Conservation (phyloP, 2,888 invertebrate genomes). For the Euplagia quadripunctaria region DNA sequence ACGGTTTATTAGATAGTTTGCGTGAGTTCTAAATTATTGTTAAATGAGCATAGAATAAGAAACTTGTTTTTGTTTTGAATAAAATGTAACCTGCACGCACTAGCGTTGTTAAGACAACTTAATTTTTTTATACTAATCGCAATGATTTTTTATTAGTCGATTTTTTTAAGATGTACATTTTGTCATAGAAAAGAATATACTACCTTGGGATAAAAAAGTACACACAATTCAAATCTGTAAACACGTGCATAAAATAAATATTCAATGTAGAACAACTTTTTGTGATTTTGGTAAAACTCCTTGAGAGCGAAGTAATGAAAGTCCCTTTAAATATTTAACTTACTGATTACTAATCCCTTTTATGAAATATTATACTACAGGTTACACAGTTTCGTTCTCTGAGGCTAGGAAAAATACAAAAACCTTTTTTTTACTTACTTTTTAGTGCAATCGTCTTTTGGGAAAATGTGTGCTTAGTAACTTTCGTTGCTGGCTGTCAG, state of each 20-base stretch:
- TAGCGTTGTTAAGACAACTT: neutral
- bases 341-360: too few relatives aligned
- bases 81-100: neutral
- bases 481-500: neutral
- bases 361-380: neutral
- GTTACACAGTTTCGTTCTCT: neutral
- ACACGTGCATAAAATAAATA: neutral
- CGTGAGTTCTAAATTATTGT: slow-evolving; percentile 10
- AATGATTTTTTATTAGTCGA: too few relatives aligned
- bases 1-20: slow-evolving; percentile 16
- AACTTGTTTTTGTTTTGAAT: neutral
- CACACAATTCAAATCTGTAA: neutral
- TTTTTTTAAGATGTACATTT: too few relatives aligned
- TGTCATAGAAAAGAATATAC: neutral
- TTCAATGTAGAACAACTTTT: too few relatives aligned
- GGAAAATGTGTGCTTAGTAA: neutral
- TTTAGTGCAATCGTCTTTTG: neutral
- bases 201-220: too few relatives aligned
- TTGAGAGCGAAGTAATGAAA: neutral
- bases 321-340: too few relatives aligned
- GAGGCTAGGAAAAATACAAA: neutral
- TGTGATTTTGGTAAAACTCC: neutral
- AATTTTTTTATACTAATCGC: too few relatives aligned
- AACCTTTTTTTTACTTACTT: too few relatives aligned
- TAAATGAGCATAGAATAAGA: neutral